Evolutionary conservation across 2,888 invertebrate genomes (phyloP).

Genomic region (Coelinius sp.): DNA sequence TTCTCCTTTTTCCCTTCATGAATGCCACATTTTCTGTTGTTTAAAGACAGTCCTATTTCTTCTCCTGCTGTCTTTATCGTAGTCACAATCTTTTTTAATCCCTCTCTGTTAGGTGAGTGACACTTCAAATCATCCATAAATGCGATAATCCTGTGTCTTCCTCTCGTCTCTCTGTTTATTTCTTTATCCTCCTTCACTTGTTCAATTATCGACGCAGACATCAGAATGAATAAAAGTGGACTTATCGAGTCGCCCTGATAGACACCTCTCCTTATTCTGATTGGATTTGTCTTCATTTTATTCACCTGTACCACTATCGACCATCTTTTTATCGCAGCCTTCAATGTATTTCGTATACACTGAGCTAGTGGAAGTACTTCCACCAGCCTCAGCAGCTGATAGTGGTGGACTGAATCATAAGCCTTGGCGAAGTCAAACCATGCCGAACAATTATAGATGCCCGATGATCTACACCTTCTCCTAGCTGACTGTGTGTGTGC

Average conservation of each 20-base stretch:
- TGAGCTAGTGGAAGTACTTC: not conserved
- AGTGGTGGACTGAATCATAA: constrained; percentile 28
- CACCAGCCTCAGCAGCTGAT: constrained; percentile 26
- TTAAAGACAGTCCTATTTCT: constrained; percentile 15
- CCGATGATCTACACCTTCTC: not conserved
- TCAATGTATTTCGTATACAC: not conserved
- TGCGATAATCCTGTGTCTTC: constrained; percentile 31
- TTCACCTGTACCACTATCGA: not conserved
- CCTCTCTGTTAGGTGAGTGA: constrained; percentile 35
- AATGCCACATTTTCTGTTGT: constrained; percentile 24
- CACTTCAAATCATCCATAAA: constrained; percentile 46
- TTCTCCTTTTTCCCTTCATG: not conserved
- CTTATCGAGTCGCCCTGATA: constrained; percentile 43
- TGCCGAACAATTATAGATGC: constrained; percentile 31
- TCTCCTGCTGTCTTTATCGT: constrained; percentile 21
- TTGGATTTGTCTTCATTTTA: not conserved
- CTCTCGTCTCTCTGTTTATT: constrained; percentile 11
- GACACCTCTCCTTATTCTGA: constrained; percentile 25
- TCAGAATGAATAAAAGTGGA: constrained; percentile 39
- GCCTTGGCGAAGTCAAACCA: constrained; percentile 45
- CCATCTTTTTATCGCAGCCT: not conserved
- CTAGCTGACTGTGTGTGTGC: not conserved
- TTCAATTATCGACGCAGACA: constrained; percentile 21
- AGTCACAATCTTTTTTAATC: not conserved
- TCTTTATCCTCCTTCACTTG: not conserved